Evolutionary conservation across 2,113 vertebrate genomes (phyloP), one percentile per base, ranked within the genome.

Genomic region (Vulpes lagopus): DNA sequence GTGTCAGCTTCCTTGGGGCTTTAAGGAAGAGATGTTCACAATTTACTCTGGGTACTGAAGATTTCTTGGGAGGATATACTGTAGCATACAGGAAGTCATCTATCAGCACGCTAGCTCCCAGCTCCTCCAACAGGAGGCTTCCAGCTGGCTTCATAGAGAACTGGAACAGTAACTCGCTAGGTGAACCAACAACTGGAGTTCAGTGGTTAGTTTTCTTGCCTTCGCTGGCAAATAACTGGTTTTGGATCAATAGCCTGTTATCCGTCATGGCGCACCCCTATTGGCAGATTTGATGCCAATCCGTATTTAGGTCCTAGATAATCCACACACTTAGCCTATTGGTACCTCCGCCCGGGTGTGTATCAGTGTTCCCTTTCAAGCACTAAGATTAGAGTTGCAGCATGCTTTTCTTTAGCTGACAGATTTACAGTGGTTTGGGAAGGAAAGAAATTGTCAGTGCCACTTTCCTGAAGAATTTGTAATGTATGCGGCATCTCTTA

Each of bases 1-100:
- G 5, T 80, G 32, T 67, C 35, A 84, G 38, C 17, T 89, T 67
- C 57, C 64, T 94, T 88, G 32, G 11, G 7, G 35, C 7, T 71
- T 95, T 76, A 65, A 88, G 78, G 55, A 83, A 9, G 62, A 96
- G 38, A 80, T 17, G 79, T 97, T 43, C 23, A 80, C 62, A 91
- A 73, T 84, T 95, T 73, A 79, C 27, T 79, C 19, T 71, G 35
- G 1, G 62, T 83, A 73, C 67, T 84, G 32, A 84, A 85, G 32
- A 80, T 67, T 89, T 67, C 83, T 89, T 80, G 35, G 67, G 65
- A 96, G n/a, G 62, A 65, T 25, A 71, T 3, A 7, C 20, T 79
- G 53, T 91, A 91, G 23, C 20, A 43, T 22, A 71, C 8, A 88
- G 69, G 57, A 84, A 84, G 27, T 94, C 71, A 91, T 84, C 76